Conservation (phyloP, 2,113 vertebrate species). For the Epinephelus fuscoguttatus region DNA sequence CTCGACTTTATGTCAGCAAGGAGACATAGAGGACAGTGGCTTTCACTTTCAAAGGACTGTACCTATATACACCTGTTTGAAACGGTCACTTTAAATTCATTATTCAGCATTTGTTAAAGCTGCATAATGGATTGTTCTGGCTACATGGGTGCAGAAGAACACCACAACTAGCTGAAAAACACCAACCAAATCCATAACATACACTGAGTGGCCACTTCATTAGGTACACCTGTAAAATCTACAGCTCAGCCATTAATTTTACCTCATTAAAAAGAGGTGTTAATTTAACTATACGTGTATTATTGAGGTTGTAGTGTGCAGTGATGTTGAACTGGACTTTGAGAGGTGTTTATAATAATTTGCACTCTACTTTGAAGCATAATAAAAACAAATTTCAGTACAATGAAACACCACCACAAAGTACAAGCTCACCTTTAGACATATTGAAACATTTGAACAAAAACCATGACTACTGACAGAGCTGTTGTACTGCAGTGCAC, state of each 20-base stretch:
- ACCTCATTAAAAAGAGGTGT: neutral
- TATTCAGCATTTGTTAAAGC: slow-evolving; percentile 2
- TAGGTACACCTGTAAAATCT: neutral
- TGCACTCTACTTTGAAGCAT: neutral
- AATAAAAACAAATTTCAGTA: neutral
- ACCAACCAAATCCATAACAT: neutral
- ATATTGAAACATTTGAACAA: too few relatives aligned
- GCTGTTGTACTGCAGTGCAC: too few relatives aligned
- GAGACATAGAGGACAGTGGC: slow-evolving; percentile 17
- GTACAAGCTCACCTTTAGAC: too few relatives aligned
- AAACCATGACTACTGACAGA: too few relatives aligned
- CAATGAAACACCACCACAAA: too few relatives aligned
- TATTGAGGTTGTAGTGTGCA: neutral
- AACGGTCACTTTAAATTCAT: neutral
- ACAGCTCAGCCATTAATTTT: neutral
- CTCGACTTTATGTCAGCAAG: slow-evolving; percentile 20
- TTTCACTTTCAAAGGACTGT: neutral
- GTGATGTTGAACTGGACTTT: neutral
- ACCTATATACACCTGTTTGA: neutral
- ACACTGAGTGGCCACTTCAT: neutral
- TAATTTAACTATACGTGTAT: neutral
- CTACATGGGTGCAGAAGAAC: slow-evolving; percentile 11
- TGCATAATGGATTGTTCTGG: neutral
- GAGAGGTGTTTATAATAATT: neutral
- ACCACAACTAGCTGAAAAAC: neutral